Base-by-base conservation (phyloP, 2,113 vertebrate species). In the Oncorhynchus kisutch region DNA sequence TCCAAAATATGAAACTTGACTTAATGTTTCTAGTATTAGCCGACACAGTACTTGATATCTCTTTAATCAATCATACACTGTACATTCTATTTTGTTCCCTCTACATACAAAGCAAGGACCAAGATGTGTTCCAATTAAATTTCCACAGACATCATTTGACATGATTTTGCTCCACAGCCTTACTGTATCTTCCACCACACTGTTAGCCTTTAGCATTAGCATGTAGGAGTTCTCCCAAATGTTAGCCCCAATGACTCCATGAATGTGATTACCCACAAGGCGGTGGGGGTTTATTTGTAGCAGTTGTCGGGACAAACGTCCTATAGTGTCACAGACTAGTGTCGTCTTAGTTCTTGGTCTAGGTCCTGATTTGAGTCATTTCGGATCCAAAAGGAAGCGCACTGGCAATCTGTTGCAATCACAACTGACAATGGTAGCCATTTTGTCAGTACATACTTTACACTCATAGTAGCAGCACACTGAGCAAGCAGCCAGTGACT, bases 401-500 rank as follows among this genome's bases (percentile, higher is more conserved):
- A 39, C 18, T 68, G 27, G 27, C 67, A 54, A 16, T 34, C 31
- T 3, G 9, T 34, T 68, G 67, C 29, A 34, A 34, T 13, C 14
- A 13, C 14, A 2, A 9, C 67, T 9, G 31, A 68, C 31, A 20
- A 34, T 9, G 18, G 31, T n/a, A 39, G 18, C 67, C 67, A 54
- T 34, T 8, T 68, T 68, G 16, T 68, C 27, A 45, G 67, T 68
- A 68, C 29, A 20, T n/a, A 68, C 20, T 34, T 49, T 48, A 13
- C 20, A 49, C 45, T 49, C 18, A 25, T 13, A 51, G 25, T 67
- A 70, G 45, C 68, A 70, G 45, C 68, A 59, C 71, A 59, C 27
- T 29, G 71, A 31, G 51, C 71, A 71, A 57, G 54, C 54, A 45
- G 70, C 27, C 22, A 57, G 54, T 60, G 49, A 72, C 54, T 72